A percentile compares a stretch with the other conserved stretches of the same genome.
Conservation (phyloP, 2,888 invertebrate genomes). For the Lomographa bimaculata region DNA sequence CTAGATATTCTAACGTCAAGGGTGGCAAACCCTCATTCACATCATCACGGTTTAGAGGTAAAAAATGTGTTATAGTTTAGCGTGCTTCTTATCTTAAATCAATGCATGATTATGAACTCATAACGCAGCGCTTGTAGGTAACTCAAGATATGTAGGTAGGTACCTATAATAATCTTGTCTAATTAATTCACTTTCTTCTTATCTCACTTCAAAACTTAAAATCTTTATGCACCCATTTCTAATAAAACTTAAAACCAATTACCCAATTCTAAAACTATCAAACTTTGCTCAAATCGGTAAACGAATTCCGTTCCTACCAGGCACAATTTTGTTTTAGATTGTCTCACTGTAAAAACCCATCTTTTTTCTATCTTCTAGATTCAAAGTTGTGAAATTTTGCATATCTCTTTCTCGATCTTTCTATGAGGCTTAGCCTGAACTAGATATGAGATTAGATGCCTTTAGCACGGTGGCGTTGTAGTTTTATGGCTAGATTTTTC, state of each 20-base stretch:
- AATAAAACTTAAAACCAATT: too few relatives aligned
- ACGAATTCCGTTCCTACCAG: constrained; percentile 58
- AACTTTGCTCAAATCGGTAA: constrained; percentile 66
- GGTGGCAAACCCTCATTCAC: too few relatives aligned
- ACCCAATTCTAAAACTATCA: too few relatives aligned
- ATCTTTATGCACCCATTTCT: constrained; percentile 1
- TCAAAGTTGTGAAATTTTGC: constrained; percentile 72
- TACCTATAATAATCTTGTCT: too few relatives aligned
- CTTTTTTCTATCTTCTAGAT: constrained; percentile 23
- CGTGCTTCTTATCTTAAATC: too few relatives aligned
- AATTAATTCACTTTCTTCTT: too few relatives aligned
- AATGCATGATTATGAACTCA: too few relatives aligned
- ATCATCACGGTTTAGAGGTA: too few relatives aligned
- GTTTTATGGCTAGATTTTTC: constrained; percentile 31
- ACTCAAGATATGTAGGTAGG: too few relatives aligned
- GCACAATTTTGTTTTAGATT: constrained; percentile 51
- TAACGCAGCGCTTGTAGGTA: too few relatives aligned
- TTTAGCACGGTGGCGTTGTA: constrained; percentile 62
- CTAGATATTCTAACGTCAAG: too few relatives aligned
- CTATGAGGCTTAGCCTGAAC: constrained; percentile 65
- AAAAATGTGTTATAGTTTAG: too few relatives aligned
- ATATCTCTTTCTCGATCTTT: constrained; percentile 68
- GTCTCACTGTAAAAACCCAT: constrained; percentile 31
- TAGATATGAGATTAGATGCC: constrained; percentile 79
- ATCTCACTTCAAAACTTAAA: background rate